Conservation (phyloP, 2,888 invertebrate species). For the Drosophila barbarae region DNA sequence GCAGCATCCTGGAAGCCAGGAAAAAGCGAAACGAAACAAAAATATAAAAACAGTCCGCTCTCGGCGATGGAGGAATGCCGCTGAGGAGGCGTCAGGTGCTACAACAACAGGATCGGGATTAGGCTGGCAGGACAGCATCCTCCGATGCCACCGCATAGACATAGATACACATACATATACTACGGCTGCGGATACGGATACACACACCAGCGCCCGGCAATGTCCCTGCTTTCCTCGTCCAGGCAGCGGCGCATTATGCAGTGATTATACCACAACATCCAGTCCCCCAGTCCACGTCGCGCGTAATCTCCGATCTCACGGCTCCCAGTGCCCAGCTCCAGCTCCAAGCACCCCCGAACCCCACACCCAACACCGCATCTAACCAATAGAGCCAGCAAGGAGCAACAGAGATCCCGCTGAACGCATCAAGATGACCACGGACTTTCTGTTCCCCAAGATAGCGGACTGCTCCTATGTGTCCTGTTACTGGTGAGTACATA, state of each 20-base stretch:
- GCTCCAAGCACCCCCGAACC: slow-evolving; percentile 12
- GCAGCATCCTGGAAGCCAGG: slow-evolving; percentile 38
- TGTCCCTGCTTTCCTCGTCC: slow-evolving; percentile 25
- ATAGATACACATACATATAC: slow-evolving; percentile 20
- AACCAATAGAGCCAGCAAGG: slow-evolving; percentile 30
- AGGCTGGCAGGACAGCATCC: slow-evolving; percentile 17
- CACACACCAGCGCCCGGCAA: slow-evolving; percentile 18
- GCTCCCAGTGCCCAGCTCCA: slow-evolving; percentile 11
- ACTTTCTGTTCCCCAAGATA: slow-evolving; percentile 85
- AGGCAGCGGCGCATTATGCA: slow-evolving; percentile 43
- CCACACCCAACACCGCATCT: neutral
- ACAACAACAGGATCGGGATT: slow-evolving; percentile 10
- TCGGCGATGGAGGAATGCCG: slow-evolving; percentile 27
- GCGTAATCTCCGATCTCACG: slow-evolving; percentile 21
- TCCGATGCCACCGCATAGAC: slow-evolving; percentile 23
- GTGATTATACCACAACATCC: slow-evolving; percentile 27
- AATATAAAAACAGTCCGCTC: slow-evolving; percentile 28
- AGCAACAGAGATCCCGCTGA: slow-evolving; percentile 14
- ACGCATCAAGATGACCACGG: slow-evolving; percentile 76
- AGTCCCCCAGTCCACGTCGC: slow-evolving; percentile 23
- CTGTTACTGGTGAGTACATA: slow-evolving; percentile 88
- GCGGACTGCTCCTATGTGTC: slow-evolving; percentile 91
- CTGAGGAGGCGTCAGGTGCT: slow-evolving; percentile 11
- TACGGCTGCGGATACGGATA: slow-evolving; percentile 20
- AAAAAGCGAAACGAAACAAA: slow-evolving; percentile 26